Base-by-base conservation (phyloP, 1,140 invertebrate species). In the Berghia stephanieae region DNA sequence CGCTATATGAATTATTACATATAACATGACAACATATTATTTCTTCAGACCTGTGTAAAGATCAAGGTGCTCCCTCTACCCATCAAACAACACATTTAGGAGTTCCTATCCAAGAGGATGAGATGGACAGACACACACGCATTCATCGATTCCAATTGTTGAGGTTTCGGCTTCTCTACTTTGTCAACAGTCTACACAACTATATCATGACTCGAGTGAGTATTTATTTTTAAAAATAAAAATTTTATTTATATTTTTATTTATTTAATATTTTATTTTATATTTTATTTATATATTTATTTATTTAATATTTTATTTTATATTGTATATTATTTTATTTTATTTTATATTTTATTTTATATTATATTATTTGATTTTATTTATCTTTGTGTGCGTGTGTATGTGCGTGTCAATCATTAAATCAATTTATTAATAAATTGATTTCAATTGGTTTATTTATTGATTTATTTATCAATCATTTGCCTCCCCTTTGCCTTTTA, bases 151-250 rank as follows among this genome's bases (percentile, higher is more conserved):
- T 93, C 49, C 91, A 93, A 72, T 86, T 92, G 40, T 86, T 93
- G 10, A 87, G 92, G 75, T 92, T 93, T 83, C 91, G 91, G 86
- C 86, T 93, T 5, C 80, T 92, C 18, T 92, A 93, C 84, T 91
- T 92, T 52, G 88, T 93, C 66, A 92, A 92, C 73, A 92, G 90
- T 66, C 89, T 93, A 66, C 92, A 93, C 80, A 90, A 92, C 77
- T 93, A 93, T 79, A 87, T 93, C 43, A 92, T 93, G 84, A 92
- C 92, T 2, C 91, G 92, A 86, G 91, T 88, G 78, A 79, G 83
- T 79, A 10, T 6, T 13, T 36, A 8, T 5, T 18, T 70, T 38
- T 10, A 43, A 46, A 16, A 49, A 5, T 42, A 6, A 52, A 5
- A 18, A 18, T 72, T 72, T 24, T 75, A 21, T n/a, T 16, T n/a